These are phyloP conservation scores for Xiphophorus maculatus DNA, from an alignment of 2,113 vertebrate species.

Conservation along the genomic window DNA sequence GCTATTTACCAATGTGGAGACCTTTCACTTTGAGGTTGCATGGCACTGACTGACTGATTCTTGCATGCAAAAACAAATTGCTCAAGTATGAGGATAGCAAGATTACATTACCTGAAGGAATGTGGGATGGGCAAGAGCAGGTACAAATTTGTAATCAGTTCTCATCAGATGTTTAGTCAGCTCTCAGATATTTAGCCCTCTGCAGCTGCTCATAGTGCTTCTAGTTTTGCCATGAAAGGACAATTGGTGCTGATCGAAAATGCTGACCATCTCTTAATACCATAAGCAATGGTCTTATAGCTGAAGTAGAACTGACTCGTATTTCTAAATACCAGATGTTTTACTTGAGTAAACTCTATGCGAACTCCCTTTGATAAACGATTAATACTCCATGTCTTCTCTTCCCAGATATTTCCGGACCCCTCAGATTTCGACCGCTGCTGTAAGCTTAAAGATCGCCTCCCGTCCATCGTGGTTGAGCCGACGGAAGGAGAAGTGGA, in stretches of 20 bases:
- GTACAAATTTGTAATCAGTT: constrained; percentile 19
- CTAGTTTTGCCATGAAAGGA: neutral
- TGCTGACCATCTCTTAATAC: neutral
- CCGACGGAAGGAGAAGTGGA: constrained; percentile 95
- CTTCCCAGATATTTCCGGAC: constrained; percentile 92
- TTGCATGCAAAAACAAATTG: neutral
- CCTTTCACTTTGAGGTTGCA: neutral
- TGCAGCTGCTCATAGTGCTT: neutral
- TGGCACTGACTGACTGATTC: neutral
- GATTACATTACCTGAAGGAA: constrained; percentile 16
- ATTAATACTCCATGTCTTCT: neutral
- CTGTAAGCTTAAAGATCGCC: constrained; percentile 96
- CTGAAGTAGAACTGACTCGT: neutral
- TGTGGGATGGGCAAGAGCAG: constrained; percentile 17
- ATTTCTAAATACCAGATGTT: neutral
- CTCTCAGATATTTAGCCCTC: constrained; percentile 41
- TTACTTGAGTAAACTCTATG: neutral
- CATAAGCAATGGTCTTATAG: neutral
- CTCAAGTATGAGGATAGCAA: constrained; percentile 2
- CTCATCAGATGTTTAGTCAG: constrained; percentile 49
- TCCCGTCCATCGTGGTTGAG: constrained; percentile 96
- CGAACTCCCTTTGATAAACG: neutral
- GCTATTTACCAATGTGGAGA: neutral
- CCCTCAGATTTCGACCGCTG: constrained; percentile 94
- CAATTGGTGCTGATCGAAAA: no score